phyloP scores from a whole-genome alignment of 2,113 vertebrate genomes.

The Bubo blakistoni region DNA sequence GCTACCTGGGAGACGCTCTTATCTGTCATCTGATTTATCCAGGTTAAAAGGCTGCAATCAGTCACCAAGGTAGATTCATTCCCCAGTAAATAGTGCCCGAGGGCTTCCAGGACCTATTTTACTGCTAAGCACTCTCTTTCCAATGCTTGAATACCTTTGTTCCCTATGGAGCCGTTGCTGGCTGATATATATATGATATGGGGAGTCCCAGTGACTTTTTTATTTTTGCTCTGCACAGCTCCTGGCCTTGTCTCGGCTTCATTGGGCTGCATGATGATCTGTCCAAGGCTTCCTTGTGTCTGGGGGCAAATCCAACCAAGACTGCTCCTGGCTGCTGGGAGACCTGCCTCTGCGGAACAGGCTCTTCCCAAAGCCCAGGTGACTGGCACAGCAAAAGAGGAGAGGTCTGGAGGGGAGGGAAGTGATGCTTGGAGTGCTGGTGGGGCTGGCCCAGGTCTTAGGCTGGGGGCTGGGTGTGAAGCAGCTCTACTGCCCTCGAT shows the following conservation, averaged over 20 bases:
- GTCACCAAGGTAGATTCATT: conserved; percentile 68
- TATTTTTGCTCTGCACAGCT: conserved; percentile 61
- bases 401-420: background rate
- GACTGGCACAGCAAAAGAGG: background rate
- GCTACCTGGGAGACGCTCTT: conserved; percentile 52
- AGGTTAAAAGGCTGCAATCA: conserved; percentile 69
- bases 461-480: background rate
- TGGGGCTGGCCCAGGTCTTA: background rate
- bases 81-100: conserved; percentile 62
- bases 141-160: conserved; percentile 69
- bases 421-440: accelerated
- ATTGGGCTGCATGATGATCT: background rate
- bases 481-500: background rate
- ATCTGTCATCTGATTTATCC: conserved; percentile 71
- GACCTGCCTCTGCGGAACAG: background rate
- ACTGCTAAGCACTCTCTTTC: conserved; percentile 70
- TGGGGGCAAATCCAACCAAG: background rate
- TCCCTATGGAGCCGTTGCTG: conserved; percentile 60
- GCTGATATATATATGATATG: conserved; percentile 69
- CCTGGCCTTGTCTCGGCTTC: conserved; percentile 11
- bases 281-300: background rate
- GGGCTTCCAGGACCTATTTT: conserved; percentile 70
- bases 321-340: background rate
- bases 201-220: conserved; percentile 48
- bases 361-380: background rate